A percentile compares a stretch with the other conserved stretches of the same genome.
These are phyloP conservation scores for Cephus nigrinus DNA, from an alignment of 2,888 invertebrate genomes.

Conservation along the genomic window DNA sequence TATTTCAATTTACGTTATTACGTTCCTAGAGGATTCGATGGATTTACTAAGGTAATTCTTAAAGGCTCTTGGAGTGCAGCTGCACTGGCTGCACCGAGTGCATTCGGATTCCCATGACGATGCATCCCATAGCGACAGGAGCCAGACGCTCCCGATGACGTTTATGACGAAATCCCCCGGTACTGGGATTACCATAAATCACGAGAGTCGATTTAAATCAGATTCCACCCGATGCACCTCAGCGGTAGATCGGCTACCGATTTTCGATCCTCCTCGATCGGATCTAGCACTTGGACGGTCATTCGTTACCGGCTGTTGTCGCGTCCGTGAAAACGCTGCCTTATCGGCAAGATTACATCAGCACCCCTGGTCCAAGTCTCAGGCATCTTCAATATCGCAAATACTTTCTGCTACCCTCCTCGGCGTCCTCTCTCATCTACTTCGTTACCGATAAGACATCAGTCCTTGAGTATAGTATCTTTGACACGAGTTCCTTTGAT, in stretches of 20 bases:
- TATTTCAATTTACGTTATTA: background rate
- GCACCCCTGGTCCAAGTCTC: background rate
- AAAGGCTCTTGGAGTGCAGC: background rate
- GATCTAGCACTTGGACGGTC: background rate
- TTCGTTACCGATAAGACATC: no score
- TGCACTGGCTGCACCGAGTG: background rate
- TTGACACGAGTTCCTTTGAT: background rate
- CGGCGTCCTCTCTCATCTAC: background rate
- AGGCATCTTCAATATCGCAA: background rate
- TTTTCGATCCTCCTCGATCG: background rate
- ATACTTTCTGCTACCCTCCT: background rate
- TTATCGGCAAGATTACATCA: background rate
- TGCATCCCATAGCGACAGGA: background rate
- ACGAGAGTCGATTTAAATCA: background rate
- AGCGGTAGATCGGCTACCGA: background rate
- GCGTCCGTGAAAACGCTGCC: background rate
- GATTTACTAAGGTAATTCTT: background rate
- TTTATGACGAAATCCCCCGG: background rate
- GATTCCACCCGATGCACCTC: background rate
- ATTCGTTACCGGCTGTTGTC: background rate
- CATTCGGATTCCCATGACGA: background rate
- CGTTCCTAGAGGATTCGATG: background rate
- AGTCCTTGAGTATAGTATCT: no score
- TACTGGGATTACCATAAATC: background rate
- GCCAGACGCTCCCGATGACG: background rate